Evolutionary conservation across 2,888 invertebrate genomes (phyloP).

Genomic region (Aporophyla nigra): DNA sequence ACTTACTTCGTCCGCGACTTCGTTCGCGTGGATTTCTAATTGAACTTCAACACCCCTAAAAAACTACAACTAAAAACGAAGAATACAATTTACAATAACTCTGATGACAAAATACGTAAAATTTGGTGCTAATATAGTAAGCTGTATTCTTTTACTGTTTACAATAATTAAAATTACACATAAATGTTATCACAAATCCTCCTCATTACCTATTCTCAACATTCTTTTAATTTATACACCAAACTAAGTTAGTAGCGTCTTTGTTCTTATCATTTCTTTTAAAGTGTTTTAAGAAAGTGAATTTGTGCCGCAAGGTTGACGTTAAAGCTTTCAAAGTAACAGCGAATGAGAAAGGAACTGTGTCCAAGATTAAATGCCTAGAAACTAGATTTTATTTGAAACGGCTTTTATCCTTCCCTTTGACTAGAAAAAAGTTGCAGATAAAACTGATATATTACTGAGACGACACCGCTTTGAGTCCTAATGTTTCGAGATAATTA

Average conservation of each 20-base stretch:
- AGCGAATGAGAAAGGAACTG: slow-evolving; percentile 23
- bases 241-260: slow-evolving; percentile 33
- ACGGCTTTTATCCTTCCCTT: slow-evolving; percentile 12
- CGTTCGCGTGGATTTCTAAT: background rate
- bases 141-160: background rate
- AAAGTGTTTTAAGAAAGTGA: slow-evolving; percentile 40
- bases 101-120: background rate
- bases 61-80: background rate
- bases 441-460: background rate
- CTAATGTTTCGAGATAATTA: background rate
- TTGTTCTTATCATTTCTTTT: slow-evolving; percentile 44
- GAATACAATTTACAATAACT: background rate
- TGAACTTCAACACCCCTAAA: background rate
- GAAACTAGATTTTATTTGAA: slow-evolving; percentile 36
- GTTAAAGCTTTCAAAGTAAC: slow-evolving; percentile 35
- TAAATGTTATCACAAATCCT: slow-evolving; percentile 7
- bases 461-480: background rate
- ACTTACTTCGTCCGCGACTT: background rate
- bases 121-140: background rate
- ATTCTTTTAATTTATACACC: slow-evolving; percentile 19
- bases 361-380: slow-evolving; percentile 29
- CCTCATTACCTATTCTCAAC: slow-evolving; percentile 5
- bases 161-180: background rate
- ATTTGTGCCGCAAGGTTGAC: slow-evolving; percentile 24
- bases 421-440: background rate